Percentiles rank a stretch among this genome's conserved stretches.
These are phyloP conservation scores for Synanthedon andrenaeformis DNA, from an alignment of 2,888 invertebrate genomes.

Conservation along the genomic window DNA sequence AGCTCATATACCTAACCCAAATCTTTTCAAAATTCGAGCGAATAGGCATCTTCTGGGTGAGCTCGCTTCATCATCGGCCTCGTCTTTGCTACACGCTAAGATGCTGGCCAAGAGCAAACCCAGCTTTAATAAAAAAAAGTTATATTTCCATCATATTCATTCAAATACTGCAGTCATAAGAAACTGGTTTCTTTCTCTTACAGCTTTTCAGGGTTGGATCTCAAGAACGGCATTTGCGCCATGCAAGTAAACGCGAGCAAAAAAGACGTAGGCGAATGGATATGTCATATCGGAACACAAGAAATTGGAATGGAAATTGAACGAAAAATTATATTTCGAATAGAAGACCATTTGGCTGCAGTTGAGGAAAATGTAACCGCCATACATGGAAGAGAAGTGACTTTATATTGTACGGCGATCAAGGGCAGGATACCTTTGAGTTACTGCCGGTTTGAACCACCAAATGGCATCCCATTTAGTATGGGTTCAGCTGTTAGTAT, in stretches of 20 bases:
- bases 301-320: conserved; percentile 34
- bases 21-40: too few relatives aligned
- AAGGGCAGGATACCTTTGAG: conserved; percentile 38
- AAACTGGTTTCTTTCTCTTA: neutral
- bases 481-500: conserved; percentile 43
- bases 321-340: conserved; percentile 36
- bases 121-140: too few relatives aligned
- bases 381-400: conserved; percentile 33
- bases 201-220: conserved; percentile 42
- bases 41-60: too few relatives aligned
- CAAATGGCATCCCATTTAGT: conserved; percentile 50
- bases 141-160: too few relatives aligned
- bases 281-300: conserved; percentile 53
- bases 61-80: too few relatives aligned
- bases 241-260: conserved; percentile 31
- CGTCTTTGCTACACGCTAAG: too few relatives aligned
- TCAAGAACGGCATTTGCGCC: conserved; percentile 47
- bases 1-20: too few relatives aligned
- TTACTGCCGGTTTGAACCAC: conserved; percentile 64
- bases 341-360: conserved; percentile 47
- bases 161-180: too few relatives aligned
- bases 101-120: too few relatives aligned
- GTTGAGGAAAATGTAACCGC: conserved; percentile 31
- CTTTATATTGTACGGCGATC: conserved; percentile 49
- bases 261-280: conserved; percentile 53